These are phyloP conservation scores for Erebia ligea DNA, from an alignment of 2,888 invertebrate genomes.

Conservation along the genomic window DNA sequence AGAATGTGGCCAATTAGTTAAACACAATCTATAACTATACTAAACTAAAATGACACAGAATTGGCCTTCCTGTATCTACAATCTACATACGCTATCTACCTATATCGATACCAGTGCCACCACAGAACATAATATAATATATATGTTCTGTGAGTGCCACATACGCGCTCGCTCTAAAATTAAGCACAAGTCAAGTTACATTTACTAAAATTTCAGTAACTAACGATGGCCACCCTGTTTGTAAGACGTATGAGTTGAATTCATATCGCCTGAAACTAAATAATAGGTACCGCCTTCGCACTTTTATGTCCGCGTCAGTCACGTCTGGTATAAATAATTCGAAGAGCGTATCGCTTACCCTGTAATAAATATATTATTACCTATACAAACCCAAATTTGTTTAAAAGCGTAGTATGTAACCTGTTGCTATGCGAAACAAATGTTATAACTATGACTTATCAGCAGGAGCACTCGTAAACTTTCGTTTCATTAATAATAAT, in stretches of 20 bases:
- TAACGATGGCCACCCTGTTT: conserved; percentile 9
- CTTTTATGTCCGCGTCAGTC: conserved; percentile 54
- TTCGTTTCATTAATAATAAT: too few species aligned
- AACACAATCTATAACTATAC: too few species aligned
- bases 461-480: too few species aligned
- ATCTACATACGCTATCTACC: too few species aligned
- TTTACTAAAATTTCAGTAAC: background rate
- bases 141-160: too few species aligned
- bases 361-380: conserved; percentile 50
- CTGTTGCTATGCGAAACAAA: conserved; percentile 17
- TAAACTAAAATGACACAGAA: too few species aligned
- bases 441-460: background rate
- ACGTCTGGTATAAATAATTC: conserved; percentile 61
- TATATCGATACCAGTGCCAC: background rate
- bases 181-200: background rate
- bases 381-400: conserved; percentile 24
- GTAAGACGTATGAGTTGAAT: conserved; percentile 46
- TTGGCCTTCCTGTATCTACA: too few species aligned
- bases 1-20: too few species aligned
- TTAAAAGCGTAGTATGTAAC: conserved; percentile 20
- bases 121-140: too few species aligned
- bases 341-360: conserved; percentile 54
- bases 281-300: conserved; percentile 47
- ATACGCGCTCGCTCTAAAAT: background rate
- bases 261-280: conserved; percentile 48